These are phyloP conservation scores for Pammene aurita DNA, from an alignment of 2,888 invertebrate species.

Conservation along the genomic window DNA sequence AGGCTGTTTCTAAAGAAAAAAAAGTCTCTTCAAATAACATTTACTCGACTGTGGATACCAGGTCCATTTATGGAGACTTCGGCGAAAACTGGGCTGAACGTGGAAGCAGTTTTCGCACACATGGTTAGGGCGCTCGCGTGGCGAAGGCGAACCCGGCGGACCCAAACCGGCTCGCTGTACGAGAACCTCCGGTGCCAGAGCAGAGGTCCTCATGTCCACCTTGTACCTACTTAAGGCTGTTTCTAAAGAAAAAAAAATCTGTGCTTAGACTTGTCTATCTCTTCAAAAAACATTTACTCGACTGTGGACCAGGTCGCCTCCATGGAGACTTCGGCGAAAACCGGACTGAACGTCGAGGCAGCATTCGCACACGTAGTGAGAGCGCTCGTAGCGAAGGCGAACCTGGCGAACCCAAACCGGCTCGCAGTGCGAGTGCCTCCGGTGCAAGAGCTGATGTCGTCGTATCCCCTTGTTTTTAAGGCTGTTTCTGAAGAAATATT, in stretches of 20 bases:
- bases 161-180: constrained; percentile 84
- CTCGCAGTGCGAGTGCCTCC: constrained; percentile 85
- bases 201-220: constrained; percentile 74
- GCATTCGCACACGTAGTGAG: constrained; percentile 84
- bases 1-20: constrained; percentile 37
- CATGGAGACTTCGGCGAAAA: no score
- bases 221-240: constrained; percentile 64
- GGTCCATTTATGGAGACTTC: constrained; percentile 99
- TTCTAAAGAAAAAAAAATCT: background rate
- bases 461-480: constrained; percentile 76
- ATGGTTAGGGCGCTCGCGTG: constrained; percentile 91
- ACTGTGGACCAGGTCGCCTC: no score
- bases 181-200: constrained; percentile 73
- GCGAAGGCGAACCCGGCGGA: constrained; percentile 76
- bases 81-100: constrained; percentile 97
- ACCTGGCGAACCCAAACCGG: constrained; percentile 71
- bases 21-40: no score
- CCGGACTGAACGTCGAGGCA: no score
- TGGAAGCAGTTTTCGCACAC: constrained; percentile 96
- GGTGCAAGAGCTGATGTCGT: constrained; percentile 69
- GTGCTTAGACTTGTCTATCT: no score
- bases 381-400: constrained; percentile 83
- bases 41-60: no score
- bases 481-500: constrained; percentile 42
- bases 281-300: no score